These are phyloP conservation scores for Suricata suricatta DNA, from an alignment of 2,113 vertebrate species.

Conservation along the genomic window DNA sequence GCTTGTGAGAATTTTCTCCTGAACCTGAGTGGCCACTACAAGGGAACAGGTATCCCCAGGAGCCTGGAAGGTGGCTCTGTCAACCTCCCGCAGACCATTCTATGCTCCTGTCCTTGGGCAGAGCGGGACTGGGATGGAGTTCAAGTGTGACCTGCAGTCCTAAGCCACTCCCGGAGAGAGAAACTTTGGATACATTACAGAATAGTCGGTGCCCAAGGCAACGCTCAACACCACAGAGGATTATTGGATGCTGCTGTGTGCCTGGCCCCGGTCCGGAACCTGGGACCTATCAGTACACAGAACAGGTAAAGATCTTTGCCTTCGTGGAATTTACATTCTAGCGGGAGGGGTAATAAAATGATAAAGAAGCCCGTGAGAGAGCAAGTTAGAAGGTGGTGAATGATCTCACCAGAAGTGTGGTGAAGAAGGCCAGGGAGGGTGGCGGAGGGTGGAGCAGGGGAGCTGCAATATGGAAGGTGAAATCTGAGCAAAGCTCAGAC, in stretches of 20 bases:
- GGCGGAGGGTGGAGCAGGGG: not conserved
- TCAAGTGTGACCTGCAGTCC: not conserved
- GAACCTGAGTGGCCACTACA: not conserved
- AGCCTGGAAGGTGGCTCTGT: not conserved
- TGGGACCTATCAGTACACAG: not conserved
- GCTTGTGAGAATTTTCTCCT: not conserved
- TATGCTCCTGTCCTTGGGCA: not conserved
- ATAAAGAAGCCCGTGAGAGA: not conserved
- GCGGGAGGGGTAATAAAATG: not conserved
- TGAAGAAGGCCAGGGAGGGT: not conserved
- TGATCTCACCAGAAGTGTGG: accelerated
- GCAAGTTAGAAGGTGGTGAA: not conserved
- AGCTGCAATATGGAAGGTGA: not conserved
- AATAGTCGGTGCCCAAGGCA: not conserved
- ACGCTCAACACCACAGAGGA: not conserved
- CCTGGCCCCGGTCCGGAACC: not conserved
- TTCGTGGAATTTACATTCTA: not conserved
- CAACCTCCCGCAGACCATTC: not conserved
- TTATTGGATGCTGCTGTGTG: too few relatives aligned
- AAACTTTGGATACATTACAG: not conserved
- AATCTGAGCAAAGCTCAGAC: not conserved
- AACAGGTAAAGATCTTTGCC: not conserved
- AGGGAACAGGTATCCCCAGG: accelerated
- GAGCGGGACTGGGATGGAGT: not conserved
- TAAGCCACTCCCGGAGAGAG: not conserved